These are phyloP conservation scores for Lethenteron reissneri DNA, from an alignment of 2,113 vertebrate genomes.

Conservation along the genomic window DNA sequence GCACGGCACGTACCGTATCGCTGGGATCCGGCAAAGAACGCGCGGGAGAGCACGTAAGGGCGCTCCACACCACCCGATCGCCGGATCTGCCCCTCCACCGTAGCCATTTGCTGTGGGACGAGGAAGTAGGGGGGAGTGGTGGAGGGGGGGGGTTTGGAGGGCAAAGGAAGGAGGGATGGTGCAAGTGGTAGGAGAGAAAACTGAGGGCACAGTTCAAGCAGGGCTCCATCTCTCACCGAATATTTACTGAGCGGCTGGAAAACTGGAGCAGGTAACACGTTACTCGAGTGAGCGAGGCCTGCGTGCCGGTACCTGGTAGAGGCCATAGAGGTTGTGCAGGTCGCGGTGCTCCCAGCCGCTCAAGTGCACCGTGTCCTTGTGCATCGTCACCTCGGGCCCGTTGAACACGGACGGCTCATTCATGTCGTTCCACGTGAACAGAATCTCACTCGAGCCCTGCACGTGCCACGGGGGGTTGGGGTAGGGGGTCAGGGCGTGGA, in stretches of 20 bases:
- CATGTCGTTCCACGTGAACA: conserved; percentile 73
- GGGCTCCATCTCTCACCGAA: no score
- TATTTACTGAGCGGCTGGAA: no score
- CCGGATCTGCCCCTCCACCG: conserved; percentile 38
- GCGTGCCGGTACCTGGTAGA: conserved; percentile 40
- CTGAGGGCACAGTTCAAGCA: background rate
- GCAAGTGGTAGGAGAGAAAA: background rate
- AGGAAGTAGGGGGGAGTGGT: background rate
- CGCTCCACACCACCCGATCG: conserved; percentile 49
- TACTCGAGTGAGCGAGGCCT: no score
- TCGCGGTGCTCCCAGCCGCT: conserved; percentile 62
- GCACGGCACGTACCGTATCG: conserved; percentile 35
- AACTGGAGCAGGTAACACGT: no score
- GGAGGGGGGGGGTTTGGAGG: background rate
- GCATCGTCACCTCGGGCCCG: conserved; percentile 71
- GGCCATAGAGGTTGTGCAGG: conserved; percentile 55
- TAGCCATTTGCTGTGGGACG: conserved; percentile 50
- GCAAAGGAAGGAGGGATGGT: background rate
- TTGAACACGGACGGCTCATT: conserved; percentile 73
- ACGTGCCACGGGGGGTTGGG: background rate
- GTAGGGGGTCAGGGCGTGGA: background rate
- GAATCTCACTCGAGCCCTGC: conserved; percentile 48
- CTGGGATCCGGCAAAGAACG: conserved; percentile 68
- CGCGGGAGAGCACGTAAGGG: conserved; percentile 53
- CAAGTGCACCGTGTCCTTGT: conserved; percentile 44